Conservation (phyloP, 2,797 vertebrate species). For the Lagorchestes hirsutus region DNA sequence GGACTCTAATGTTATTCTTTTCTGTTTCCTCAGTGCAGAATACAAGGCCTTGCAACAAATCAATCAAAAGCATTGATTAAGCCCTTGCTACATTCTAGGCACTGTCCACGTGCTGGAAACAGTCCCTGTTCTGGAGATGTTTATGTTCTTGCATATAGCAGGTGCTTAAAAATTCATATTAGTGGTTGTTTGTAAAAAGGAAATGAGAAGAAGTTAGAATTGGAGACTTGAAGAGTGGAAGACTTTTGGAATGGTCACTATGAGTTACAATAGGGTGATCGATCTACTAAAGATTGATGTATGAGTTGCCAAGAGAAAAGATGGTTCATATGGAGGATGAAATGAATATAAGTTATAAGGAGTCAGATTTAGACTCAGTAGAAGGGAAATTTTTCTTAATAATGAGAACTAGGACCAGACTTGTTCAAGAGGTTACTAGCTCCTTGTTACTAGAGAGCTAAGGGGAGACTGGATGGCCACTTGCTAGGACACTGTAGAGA, state of each 20-base stretch:
- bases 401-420: neutral
- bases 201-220: neutral
- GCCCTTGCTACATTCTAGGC: neutral
- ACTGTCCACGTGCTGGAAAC: neutral
- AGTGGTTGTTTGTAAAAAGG: neutral
- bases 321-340: neutral
- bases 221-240: neutral
- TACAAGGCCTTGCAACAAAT: neutral
- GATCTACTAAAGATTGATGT: neutral
- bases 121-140: neutral
- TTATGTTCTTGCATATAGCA: neutral
- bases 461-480: neutral
- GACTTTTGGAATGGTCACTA: neutral
- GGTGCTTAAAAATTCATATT: neutral
- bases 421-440: neutral
- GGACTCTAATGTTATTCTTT: neutral
- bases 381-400: neutral
- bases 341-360: neutral
- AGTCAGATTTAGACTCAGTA: neutral
- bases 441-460: neutral
- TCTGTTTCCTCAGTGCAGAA: neutral
- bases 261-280: neutral
- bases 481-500: neutral
- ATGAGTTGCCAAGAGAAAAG: neutral
- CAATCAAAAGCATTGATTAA: neutral